Percentiles rank a stretch among this genome's conserved stretches.
Conservation (phyloP, 2,113 vertebrate genomes). For the Neodon shergylaensis region DNA sequence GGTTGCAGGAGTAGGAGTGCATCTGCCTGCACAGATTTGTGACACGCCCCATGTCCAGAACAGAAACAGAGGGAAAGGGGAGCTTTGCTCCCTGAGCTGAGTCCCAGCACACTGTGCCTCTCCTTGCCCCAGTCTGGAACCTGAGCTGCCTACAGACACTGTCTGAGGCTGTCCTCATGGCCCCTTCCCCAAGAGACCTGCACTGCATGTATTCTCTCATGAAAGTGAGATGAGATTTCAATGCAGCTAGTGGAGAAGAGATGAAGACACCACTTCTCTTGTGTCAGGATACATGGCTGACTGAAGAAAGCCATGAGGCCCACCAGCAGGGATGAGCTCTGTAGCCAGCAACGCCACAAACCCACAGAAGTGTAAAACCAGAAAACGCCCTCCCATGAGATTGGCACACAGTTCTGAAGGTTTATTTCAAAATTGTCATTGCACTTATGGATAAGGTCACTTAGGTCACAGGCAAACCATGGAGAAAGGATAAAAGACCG, state of each 20-base stretch:
- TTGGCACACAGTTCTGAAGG: background rate
- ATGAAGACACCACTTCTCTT: background rate
- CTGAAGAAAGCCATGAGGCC: background rate
- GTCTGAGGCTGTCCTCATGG: background rate
- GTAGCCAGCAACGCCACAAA: background rate
- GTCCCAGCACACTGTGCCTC: accelerated
- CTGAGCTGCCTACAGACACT: accelerated
- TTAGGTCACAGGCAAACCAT: background rate
- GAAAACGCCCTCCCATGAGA: background rate
- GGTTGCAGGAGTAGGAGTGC: background rate
- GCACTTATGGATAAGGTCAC: background rate
- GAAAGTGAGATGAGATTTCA: no score
- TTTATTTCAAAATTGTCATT: background rate
- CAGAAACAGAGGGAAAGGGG: accelerated
- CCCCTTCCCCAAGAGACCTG: background rate
- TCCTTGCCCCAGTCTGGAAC: background rate
- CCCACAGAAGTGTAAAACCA: background rate
- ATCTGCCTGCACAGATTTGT: background rate
- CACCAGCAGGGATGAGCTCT: background rate
- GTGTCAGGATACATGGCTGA: background rate
- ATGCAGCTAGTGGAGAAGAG: background rate
- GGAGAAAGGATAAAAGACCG: background rate
- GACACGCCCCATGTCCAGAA: background rate
- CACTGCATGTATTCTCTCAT: background rate
- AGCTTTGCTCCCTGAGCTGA: accelerated